phyloP scores from a whole-genome alignment of 64 coral and sea anemone genomes.

The Acropora yongei region DNA sequence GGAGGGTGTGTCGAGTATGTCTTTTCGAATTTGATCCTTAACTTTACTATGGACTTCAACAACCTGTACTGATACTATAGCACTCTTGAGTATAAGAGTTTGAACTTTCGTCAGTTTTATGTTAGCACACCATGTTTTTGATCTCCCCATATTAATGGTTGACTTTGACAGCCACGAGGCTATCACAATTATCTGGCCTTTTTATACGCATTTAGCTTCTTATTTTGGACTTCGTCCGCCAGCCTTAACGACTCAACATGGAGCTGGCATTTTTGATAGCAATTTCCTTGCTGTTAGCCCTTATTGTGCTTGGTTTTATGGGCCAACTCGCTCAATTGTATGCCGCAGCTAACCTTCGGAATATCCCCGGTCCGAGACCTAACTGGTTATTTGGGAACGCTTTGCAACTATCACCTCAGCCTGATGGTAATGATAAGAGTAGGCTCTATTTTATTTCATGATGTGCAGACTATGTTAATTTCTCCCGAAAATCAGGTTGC shows the following conservation, averaged over 20 bases:
- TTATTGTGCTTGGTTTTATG: neutral
- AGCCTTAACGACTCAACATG: neutral
- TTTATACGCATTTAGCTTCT: conserved; percentile 25
- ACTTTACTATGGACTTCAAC: conserved; percentile 27
- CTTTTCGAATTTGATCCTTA: conserved; percentile 7
- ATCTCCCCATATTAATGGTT: conserved; percentile 21
- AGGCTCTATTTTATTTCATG: neutral
- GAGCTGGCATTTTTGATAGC: neutral
- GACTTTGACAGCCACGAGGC: conserved; percentile 33
- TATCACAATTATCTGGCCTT: conserved; percentile 31
- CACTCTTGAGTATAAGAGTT: conserved; percentile 39
- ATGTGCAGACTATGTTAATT: neutral
- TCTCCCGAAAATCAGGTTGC: too few relatives aligned
- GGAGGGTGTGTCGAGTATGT: too few relatives aligned
- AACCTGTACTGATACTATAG: conserved; percentile 10
- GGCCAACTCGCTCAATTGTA: conserved; percentile 16
- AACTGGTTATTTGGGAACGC: conserved; percentile 66
- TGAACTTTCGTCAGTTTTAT: conserved; percentile 38
- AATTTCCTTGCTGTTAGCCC: neutral
- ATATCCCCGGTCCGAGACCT: conserved; percentile 59
- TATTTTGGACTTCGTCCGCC: neutral
- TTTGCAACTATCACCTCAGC: conserved; percentile 47
- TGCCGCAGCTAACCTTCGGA: conserved; percentile 18
- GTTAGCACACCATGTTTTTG: conserved; percentile 29
- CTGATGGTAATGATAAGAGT: conserved; percentile 16